Conservation (phyloP, 2,113 vertebrate species). For the Nothocercus nigrocapillus region DNA sequence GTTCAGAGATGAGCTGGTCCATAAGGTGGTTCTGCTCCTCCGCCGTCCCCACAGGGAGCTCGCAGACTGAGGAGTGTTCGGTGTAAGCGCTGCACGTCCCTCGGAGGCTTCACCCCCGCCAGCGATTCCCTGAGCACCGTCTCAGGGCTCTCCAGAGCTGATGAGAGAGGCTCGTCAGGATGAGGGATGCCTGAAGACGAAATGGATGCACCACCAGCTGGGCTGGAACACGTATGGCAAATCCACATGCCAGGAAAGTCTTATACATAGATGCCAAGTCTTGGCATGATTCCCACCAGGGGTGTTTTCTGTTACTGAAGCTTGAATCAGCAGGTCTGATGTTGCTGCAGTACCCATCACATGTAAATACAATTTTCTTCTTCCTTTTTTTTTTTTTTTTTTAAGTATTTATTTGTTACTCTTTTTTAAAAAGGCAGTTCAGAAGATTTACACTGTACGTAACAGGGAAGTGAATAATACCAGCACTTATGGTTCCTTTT, state of each 20-base stretch:
- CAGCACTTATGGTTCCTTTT: slow-evolving; percentile 94
- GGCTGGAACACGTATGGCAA: slow-evolving; percentile 47
- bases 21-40: background rate
- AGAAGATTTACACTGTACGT: slow-evolving; percentile 87
- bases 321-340: slow-evolving; percentile 70
- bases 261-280: slow-evolving; percentile 45
- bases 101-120: background rate
- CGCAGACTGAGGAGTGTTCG: background rate
- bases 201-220: slow-evolving; percentile 34
- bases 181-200: slow-evolving; percentile 31
- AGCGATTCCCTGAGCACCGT: background rate
- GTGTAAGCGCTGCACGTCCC: background rate
- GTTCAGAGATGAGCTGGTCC: background rate
- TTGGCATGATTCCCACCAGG: slow-evolving; percentile 58
- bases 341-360: slow-evolving; percentile 40
- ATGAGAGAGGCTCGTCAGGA: slow-evolving; percentile 40
- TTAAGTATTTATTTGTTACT: slow-evolving; percentile 37
- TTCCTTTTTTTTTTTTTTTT: background rate
- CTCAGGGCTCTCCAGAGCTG: slow-evolving; percentile 34
- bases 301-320: slow-evolving; percentile 36
- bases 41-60: background rate
- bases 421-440: slow-evolving; percentile 86
- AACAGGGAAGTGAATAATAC: slow-evolving; percentile 88
- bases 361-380: slow-evolving; percentile 70
- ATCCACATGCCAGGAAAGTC: slow-evolving; percentile 51